Evolutionary conservation across 1,140 invertebrate genomes (phyloP).

Genomic region (Ladona fulva): DNA sequence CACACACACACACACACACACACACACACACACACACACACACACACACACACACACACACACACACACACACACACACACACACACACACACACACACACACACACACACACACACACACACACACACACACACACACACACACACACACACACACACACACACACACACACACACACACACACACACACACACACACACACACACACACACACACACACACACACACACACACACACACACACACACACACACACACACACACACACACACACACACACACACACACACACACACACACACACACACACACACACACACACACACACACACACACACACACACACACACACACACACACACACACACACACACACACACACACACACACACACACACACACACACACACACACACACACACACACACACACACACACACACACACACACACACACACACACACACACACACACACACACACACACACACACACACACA

Average conservation of each 20-base stretch:
- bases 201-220: slow-evolving; percentile 17
- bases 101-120: slow-evolving; percentile 16
- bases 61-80: slow-evolving; percentile 16
- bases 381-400: slow-evolving; percentile 24
- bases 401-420: slow-evolving; percentile 17
- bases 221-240: slow-evolving; percentile 25
- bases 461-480: neutral
- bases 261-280: slow-evolving; percentile 25
- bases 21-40: slow-evolving; percentile 24
- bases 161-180: slow-evolving; percentile 16
- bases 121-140: slow-evolving; percentile 16
- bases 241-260: slow-evolving; percentile 25
- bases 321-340: slow-evolving; percentile 26
- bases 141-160: slow-evolving; percentile 16
- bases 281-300: slow-evolving; percentile 26
- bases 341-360: slow-evolving; percentile 24
- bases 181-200: slow-evolving; percentile 16
- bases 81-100: slow-evolving; percentile 16
- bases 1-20: slow-evolving; percentile 25
- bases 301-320: slow-evolving; percentile 25
- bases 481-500: neutral
- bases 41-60: slow-evolving; percentile 19
- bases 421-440: neutral
- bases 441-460: neutral
- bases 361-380: slow-evolving; percentile 26